Percentiles rank a stretch among this genome's conserved stretches.
Conservation (phyloP, 1,140 invertebrate genomes). For the Neoseiulus cucumeris region DNA sequence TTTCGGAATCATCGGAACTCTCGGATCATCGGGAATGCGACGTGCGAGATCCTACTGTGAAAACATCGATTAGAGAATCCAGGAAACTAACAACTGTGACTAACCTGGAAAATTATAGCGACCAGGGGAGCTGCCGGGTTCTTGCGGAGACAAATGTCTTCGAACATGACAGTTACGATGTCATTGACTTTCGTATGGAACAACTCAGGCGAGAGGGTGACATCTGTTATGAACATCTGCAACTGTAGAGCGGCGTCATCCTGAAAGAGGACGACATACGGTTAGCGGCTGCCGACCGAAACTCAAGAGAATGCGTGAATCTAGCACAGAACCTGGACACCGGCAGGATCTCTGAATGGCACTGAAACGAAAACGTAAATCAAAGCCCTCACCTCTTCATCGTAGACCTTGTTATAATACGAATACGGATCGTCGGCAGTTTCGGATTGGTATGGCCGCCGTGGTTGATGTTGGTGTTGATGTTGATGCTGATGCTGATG, state of each 20-base stretch:
- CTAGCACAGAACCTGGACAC: too few species aligned
- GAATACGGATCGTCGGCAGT: background rate
- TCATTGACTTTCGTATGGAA: background rate
- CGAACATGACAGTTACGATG: background rate
- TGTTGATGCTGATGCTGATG: background rate
- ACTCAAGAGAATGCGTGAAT: too few species aligned
- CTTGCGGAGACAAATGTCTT: background rate
- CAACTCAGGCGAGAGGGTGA: background rate
- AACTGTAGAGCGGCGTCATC: background rate
- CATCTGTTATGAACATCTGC: conserved; percentile 9
- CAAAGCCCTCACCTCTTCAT: too few species aligned
- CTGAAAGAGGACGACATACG: background rate
- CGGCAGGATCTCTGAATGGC: too few species aligned
- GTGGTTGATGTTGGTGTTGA: background rate
- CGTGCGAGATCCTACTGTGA: too few species aligned
- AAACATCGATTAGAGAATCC: too few species aligned
- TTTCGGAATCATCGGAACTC: too few species aligned
- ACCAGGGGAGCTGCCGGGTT: background rate
- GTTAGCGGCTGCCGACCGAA: too few species aligned
- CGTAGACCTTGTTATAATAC: too few species aligned
- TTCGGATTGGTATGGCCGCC: background rate
- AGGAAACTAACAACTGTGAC: background rate
- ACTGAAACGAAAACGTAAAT: too few species aligned
- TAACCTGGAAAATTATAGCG: background rate
- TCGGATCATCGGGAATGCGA: too few species aligned